Evolutionary conservation across 1,140 invertebrate species (phyloP).

Genomic region (Ceratosolen fusciceps): DNA sequence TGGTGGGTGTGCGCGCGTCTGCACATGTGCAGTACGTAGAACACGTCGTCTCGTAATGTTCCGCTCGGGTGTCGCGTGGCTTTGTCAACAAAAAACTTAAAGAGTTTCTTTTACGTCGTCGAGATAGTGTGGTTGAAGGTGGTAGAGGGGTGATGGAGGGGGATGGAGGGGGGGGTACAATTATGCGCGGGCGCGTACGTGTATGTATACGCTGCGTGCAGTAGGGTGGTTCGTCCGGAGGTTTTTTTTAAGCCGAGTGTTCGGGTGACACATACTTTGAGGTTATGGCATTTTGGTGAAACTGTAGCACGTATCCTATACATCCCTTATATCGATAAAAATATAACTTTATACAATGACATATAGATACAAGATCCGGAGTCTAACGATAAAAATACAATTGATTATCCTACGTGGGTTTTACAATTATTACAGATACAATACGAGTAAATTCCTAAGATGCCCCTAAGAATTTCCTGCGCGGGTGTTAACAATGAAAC

Average conservation of each 20-base stretch:
- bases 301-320: conserved; percentile 44
- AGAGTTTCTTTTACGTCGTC: too few relatives aligned
- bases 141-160: too few relatives aligned
- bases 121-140: too few relatives aligned
- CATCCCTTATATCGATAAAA: conserved; percentile 11
- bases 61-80: background rate
- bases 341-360: conserved; percentile 39
- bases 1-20: background rate
- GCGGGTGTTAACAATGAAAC: background rate
- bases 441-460: conserved; percentile 29
- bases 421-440: conserved; percentile 40
- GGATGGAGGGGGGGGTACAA: too few relatives aligned
- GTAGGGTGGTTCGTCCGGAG: too few relatives aligned
- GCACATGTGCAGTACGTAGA: background rate
- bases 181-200: background rate
- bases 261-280: background rate
- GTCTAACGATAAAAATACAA: conserved; percentile 21
- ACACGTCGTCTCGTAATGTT: background rate
- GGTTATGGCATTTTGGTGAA: conserved; percentile 45
- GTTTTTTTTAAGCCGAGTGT: background rate
- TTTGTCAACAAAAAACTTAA: too few relatives aligned
- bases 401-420: conserved; percentile 25
- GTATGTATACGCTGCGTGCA: background rate
- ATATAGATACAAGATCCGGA: conserved; percentile 13
- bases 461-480: conserved; percentile 16